phyloP scores from a whole-genome alignment of 2,113 vertebrate species.

The Eudyptes chrysolophus region DNA sequence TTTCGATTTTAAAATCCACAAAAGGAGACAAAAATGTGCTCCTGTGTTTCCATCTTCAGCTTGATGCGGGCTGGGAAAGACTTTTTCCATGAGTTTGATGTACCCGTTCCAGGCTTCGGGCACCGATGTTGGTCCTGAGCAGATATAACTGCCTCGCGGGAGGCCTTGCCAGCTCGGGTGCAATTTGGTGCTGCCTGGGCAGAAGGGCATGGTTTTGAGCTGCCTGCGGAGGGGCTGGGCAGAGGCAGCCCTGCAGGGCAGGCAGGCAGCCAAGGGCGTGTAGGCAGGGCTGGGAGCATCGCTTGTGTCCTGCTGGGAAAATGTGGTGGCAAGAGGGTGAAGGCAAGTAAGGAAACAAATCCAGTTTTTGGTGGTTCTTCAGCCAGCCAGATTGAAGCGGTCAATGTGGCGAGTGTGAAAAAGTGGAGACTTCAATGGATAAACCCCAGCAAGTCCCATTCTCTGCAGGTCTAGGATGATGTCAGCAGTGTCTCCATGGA shows the following conservation, averaged over 20 bases:
- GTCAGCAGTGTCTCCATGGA: neutral
- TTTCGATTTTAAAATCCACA: neutral
- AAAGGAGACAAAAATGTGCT: neutral
- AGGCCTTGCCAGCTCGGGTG: accelerated
- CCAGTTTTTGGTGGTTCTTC: neutral
- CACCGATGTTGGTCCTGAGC: neutral
- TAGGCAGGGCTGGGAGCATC: neutral
- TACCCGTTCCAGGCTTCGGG: neutral
- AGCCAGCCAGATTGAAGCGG: neutral
- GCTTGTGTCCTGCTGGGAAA: neutral
- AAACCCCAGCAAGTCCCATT: neutral
- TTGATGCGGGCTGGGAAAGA: neutral
- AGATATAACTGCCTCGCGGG: neutral
- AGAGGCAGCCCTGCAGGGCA: neutral
- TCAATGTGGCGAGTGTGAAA: neutral
- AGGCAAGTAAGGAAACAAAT: neutral
- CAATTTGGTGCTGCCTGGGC: neutral
- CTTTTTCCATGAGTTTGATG: neutral
- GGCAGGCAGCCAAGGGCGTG: neutral
- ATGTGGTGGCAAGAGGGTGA: neutral
- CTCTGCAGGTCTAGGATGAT: neutral
- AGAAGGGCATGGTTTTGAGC: neutral
- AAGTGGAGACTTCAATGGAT: neutral
- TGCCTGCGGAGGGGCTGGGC: neutral
- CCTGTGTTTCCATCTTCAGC: neutral